Conservation (phyloP, 2,888 invertebrate genomes). For the Tetanocera ferruginea region DNA sequence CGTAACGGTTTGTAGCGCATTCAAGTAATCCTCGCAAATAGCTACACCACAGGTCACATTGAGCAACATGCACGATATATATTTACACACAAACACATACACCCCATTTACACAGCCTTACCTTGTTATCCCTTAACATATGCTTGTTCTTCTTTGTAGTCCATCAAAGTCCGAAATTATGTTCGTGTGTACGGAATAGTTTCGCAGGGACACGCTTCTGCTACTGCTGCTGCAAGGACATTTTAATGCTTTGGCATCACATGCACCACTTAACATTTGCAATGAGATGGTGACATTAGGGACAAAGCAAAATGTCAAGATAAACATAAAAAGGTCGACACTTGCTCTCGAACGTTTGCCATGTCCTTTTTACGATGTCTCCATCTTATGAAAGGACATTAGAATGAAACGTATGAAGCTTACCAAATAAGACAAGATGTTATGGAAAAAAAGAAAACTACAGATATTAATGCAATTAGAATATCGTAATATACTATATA, state of each 20-base stretch:
- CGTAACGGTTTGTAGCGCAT: background rate
- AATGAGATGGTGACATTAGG: constrained; percentile 10
- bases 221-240: background rate
- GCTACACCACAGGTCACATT: background rate
- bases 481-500: too few species aligned
- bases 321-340: constrained; percentile 27
- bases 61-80: background rate
- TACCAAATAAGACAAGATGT: too few species aligned
- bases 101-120: background rate
- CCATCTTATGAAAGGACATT: background rate
- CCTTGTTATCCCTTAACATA: background rate
- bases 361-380: constrained; percentile 17
- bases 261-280: constrained; percentile 31
- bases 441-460: too few species aligned
- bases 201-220: background rate
- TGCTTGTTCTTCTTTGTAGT: constrained; percentile 27
- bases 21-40: background rate
- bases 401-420: background rate
- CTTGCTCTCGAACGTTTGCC: constrained; percentile 10
- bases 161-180: constrained; percentile 41
- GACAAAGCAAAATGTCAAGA: constrained; percentile 25
- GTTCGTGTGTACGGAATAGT: constrained; percentile 26
- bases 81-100: background rate
- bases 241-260: constrained; percentile 17
- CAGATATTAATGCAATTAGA: too few species aligned